These are phyloP conservation scores for Ciconia boyciana DNA, from an alignment of 2,113 vertebrate species.

Conservation along the genomic window DNA sequence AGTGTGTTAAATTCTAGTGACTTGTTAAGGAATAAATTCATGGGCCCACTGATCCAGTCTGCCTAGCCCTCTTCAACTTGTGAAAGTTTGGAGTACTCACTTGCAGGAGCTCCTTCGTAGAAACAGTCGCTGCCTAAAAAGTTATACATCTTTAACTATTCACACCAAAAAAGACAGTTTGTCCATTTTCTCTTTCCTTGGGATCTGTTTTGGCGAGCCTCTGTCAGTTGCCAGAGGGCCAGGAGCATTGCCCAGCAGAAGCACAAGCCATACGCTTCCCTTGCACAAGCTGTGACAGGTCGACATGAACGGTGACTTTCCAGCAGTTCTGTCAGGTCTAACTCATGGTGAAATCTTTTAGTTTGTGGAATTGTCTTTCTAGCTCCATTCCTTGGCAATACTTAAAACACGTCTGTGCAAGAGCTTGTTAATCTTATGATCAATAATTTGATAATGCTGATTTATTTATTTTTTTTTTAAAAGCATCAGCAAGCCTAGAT, in stretches of 20 bases:
- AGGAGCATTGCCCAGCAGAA: background rate
- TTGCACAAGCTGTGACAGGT: background rate
- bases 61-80: background rate
- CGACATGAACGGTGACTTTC: accelerated
- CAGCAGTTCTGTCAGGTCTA: background rate
- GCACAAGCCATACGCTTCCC: background rate
- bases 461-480: background rate
- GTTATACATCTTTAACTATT: background rate
- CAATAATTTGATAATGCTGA: background rate
- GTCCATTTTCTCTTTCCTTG: background rate
- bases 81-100: background rate
- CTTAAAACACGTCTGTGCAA: background rate
- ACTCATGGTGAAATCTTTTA: background rate
- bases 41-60: background rate
- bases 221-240: background rate
- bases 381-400: background rate
- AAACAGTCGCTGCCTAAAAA: background rate
- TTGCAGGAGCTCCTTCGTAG: background rate
- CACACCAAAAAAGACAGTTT: background rate
- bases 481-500: background rate
- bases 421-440: background rate
- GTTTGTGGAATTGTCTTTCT: background rate
- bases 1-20: background rate
- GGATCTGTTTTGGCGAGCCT: background rate
- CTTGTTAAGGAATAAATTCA: background rate